phyloP scores from a whole-genome alignment of 2,888 invertebrate genomes.

The Xestia c-nigrum region DNA sequence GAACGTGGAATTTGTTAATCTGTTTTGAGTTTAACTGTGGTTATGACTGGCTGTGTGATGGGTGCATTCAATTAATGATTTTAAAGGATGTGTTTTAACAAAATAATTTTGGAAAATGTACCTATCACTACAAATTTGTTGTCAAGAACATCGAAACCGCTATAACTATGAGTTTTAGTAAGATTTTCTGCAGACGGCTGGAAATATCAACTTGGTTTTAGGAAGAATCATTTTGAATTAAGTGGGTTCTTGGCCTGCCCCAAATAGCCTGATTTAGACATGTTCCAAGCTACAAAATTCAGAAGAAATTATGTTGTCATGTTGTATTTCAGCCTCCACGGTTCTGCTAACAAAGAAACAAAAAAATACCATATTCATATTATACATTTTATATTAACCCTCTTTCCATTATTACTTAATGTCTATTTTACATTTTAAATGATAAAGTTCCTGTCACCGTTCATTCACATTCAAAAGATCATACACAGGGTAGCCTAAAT shows the following conservation, averaged over 20 bases:
- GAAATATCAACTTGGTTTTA: neutral
- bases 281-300: neutral
- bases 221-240: neutral
- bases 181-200: neutral
- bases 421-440: neutral
- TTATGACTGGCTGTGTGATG: constrained; percentile 32
- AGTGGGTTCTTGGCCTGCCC: no score
- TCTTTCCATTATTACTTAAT: neutral
- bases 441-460: neutral
- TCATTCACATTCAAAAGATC: neutral
- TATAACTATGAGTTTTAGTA: neutral
- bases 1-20: constrained; percentile 68
- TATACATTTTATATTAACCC: neutral
- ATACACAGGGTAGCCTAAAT: neutral
- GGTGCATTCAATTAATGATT: constrained; percentile 28
- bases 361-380: neutral
- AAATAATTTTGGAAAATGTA: neutral
- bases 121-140: neutral
- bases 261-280: neutral
- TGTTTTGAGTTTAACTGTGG: constrained; percentile 63
- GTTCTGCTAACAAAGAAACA: neutral
- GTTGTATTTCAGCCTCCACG: neutral
- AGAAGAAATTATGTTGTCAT: neutral
- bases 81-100: neutral
- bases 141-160: neutral